Conservation (phyloP, 2,888 invertebrate species). For the Hydroisotoma schaefferi region DNA sequence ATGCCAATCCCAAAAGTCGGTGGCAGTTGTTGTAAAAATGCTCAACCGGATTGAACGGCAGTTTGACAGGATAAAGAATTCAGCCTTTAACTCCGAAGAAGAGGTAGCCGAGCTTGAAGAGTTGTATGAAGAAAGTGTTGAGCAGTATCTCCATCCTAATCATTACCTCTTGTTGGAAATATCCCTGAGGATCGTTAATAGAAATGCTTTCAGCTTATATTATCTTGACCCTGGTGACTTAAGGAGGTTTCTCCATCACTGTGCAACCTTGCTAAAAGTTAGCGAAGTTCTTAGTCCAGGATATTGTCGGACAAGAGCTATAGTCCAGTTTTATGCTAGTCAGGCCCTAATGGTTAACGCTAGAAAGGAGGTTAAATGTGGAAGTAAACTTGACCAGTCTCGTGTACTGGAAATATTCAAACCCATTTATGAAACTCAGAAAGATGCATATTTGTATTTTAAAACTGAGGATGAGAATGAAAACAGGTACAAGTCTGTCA, state of each 20-base stretch:
- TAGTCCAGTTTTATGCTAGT: slow-evolving; percentile 34
- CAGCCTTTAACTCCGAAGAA: slow-evolving; percentile 17
- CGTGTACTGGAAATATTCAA: slow-evolving; percentile 17
- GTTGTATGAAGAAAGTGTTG: slow-evolving; percentile 24
- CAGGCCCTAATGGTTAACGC: slow-evolving; percentile 30
- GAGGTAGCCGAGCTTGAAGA: slow-evolving; percentile 35
- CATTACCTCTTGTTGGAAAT: slow-evolving; percentile 36
- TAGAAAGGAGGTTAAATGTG: slow-evolving; percentile 15
- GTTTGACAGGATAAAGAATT: slow-evolving; percentile 31
- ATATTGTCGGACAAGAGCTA: slow-evolving; percentile 29
- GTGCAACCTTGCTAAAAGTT: slow-evolving; percentile 22
- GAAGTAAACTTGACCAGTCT: slow-evolving; percentile 4
- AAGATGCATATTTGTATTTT: slow-evolving; percentile 30
- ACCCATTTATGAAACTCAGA: slow-evolving; percentile 33
- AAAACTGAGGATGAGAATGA: slow-evolving; percentile 35
- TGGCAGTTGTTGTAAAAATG: slow-evolving; percentile 25
- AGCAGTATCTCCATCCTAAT: slow-evolving; percentile 27
- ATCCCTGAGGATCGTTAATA: slow-evolving; percentile 34
- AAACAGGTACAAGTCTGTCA: slow-evolving; percentile 14
- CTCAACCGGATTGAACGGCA: slow-evolving; percentile 33
- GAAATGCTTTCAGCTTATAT: slow-evolving; percentile 31
- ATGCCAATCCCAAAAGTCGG: slow-evolving; percentile 22
- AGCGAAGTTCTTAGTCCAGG: slow-evolving; percentile 30
- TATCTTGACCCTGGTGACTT: slow-evolving; percentile 25
- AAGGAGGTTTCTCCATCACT: slow-evolving; percentile 27